Evolutionary conservation across 1,140 invertebrate genomes (phyloP), one percentile per base, ranked within the genome.

Genomic region (Aphelinus atriplicis): DNA sequence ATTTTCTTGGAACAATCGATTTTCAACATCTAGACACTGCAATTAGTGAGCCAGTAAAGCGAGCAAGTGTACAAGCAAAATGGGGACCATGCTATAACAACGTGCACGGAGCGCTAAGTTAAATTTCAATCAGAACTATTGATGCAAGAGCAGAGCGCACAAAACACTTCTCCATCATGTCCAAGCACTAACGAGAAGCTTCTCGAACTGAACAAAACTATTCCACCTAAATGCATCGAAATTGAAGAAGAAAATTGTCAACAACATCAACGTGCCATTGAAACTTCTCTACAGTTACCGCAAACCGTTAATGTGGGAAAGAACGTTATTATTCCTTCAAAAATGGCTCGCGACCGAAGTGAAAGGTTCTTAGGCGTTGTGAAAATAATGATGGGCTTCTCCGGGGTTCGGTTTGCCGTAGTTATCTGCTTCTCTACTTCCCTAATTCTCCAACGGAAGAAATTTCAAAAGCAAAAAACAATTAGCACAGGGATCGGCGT

Each of bases 381-480:
- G 42, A 66, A 73, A 48, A 66, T n/a, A 26, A 26, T 26, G 26
- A 26, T 0, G 26, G 26, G 26, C 26, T 26, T 26, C 26, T 26
- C 26, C 26, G 26, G 26, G 3, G 63, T 66, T 73, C 57, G 26
- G 48, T 73, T 61, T 73, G 63, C 50, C 63, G 26, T 53, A 62
- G 43, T 26, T 26, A 9, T 7, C 9, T 42, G 48, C 43, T 60
- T 66, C 3, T 73, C 47, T 66, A 73, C 65, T 3, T 45, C 53
- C 43, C 63, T 47, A n/a, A 50, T 73, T 73, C 60, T 53, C 7
- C 46, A 68, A 45, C 3, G 1, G 9, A 57, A 69, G 43, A 42
- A 61, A 70, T 5, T 26, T 26, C 5, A 50, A 69, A 62, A 69
- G 73, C 48, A 26, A 73, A 58, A 73, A 45, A 64, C 51, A 53